Percentiles rank a stretch among this genome's conserved stretches.
phyloP scores from a whole-genome alignment of 1,140 invertebrate species.

The Microplitis mediator region DNA sequence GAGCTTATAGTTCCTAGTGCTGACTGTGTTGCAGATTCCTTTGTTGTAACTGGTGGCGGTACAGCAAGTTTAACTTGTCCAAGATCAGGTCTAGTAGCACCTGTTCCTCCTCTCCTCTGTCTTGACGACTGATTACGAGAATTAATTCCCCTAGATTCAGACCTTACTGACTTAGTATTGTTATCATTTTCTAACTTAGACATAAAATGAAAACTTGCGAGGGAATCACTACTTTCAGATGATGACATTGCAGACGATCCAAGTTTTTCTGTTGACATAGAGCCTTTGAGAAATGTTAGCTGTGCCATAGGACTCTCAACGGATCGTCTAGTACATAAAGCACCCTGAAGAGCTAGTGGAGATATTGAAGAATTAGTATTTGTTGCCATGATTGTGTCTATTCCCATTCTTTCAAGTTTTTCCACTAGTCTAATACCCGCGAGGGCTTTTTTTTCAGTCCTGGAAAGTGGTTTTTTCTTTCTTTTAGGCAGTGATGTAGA shows the following conservation, averaged over 20 bases:
- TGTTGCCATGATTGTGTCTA: conserved; percentile 69
- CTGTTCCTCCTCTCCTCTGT: conserved; percentile 53
- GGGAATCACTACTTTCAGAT: conserved; percentile 42
- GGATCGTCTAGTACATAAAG: conserved; percentile 62
- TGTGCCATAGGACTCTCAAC: conserved; percentile 76
- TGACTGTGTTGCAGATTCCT: conserved; percentile 62
- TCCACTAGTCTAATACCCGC: conserved; percentile 68
- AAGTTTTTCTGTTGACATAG: conserved; percentile 57
- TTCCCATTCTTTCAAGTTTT: conserved; percentile 72
- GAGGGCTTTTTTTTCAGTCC: conserved; percentile 61
- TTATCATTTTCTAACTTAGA: conserved; percentile 19
- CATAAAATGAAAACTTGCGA: conserved; percentile 28
- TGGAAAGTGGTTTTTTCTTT: conserved; percentile 61
- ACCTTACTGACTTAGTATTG: conserved; percentile 49
- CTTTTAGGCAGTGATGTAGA: conserved; percentile 47
- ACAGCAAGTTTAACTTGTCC: conserved; percentile 63
- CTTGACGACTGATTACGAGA: conserved; percentile 40
- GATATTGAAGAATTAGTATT: conserved; percentile 57
- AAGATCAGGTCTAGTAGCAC: conserved; percentile 65
- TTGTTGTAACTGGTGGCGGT: conserved; percentile 51
- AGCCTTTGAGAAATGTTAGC: conserved; percentile 72
- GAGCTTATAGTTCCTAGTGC: conserved; percentile 80
- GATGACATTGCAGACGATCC: conserved; percentile 34
- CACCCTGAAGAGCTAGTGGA: conserved; percentile 65
- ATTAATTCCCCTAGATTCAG: conserved; percentile 63